A percentile compares a stretch with the other conserved stretches of the same genome.
Conservation (phyloP, 2,888 invertebrate genomes). For the Drosophila ustulata region DNA sequence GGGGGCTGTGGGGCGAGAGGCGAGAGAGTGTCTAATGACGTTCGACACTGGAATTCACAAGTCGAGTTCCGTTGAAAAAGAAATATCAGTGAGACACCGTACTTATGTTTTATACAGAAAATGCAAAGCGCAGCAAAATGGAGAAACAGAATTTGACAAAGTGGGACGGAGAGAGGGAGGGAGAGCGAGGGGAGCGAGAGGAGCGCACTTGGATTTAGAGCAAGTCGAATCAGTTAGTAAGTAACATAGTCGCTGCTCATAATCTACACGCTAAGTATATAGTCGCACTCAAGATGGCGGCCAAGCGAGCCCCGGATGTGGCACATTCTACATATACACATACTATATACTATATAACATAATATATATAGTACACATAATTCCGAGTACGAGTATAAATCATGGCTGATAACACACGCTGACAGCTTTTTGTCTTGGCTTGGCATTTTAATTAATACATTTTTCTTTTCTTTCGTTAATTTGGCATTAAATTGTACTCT, state of each 20-base stretch:
- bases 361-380: conserved; percentile 20
- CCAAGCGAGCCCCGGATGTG: conserved; percentile 71
- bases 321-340: conserved; percentile 36
- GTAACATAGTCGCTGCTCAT: conserved; percentile 28
- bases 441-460: conserved; percentile 70
- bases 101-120: conserved; percentile 30
- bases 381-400: conserved; percentile 54
- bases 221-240: conserved; percentile 7
- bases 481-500: conserved; percentile 70
- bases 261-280: conserved; percentile 55
- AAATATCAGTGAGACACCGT: conserved; percentile 44
- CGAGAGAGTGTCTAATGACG: conserved; percentile 61
- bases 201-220: conserved; percentile 3
- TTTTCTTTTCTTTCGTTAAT: conserved; percentile 58
- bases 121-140: conserved; percentile 60
- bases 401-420: conserved; percentile 61
- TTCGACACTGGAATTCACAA: conserved; percentile 58
- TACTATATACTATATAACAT: not conserved
- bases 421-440: conserved; percentile 42
- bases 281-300: conserved; percentile 61
- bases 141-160: not conserved
- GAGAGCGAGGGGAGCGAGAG: not conserved
- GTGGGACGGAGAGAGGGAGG: not conserved
- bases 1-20: not conserved
- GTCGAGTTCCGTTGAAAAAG: conserved; percentile 61